Evolutionary conservation across 2,888 invertebrate genomes (phyloP), one percentile per base, ranked within the genome.

Genomic region (Phrixothrix hirtus): DNA sequence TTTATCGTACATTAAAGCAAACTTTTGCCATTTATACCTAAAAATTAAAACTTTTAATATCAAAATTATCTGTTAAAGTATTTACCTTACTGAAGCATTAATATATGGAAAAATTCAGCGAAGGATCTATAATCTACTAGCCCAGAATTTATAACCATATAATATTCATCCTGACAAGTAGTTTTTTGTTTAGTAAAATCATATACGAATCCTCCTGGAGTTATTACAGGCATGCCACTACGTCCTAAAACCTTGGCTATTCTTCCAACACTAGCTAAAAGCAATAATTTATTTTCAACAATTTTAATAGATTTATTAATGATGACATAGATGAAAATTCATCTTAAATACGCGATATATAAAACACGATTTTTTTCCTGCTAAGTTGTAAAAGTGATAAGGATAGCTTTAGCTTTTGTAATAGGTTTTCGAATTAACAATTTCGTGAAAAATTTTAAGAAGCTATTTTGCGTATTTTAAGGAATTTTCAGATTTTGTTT

Each of bases 121-220:
- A 90, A 78, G 44, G 88, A 87, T 65, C 84, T 79, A 63, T 89
- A 92, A 16, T 88, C 86, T 27, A 88, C 74, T 14, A 82, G 81
- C 0, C 92, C 92, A 7, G 88, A 80, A 45, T 91, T 81, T 2
- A 89, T 81, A 25, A 89, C 77, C 84, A 91, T 87, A 68, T 87
- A 89, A 72, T 86, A 92, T 72, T 93, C 92, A 60, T 89, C 83
- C 0, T 78, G 75, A 63, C 87, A 88, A 1, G 78, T 77, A 1
- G 80, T 84, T 71, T 92, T 92, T 11, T 82, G 79, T 42, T 79
- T 77, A 16, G 86, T 85, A 70, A 92, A 93, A 74, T 92, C 92
- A 63, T 81, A 86, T 0, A 88, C 86, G 52, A 90, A 84, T 0
- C 89, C 93, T 0, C 91, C 92, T 0, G 89, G 87, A 0, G 92